Base-by-base conservation (phyloP, 2,888 invertebrate genomes). In the Caenorhabditis macrosperma region DNA sequence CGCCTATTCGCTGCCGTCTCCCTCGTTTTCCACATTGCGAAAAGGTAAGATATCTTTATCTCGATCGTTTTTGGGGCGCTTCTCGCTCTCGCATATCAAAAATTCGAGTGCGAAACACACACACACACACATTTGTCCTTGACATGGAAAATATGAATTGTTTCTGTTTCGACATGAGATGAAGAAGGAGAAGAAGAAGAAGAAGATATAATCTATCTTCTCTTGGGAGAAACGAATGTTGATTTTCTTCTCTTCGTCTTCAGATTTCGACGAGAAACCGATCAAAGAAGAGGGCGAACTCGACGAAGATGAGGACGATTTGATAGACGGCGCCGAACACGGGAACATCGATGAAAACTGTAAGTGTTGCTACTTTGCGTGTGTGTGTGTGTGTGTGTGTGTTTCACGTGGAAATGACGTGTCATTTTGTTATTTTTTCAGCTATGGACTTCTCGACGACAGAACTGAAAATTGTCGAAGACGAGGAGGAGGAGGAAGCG, bases 281-380 rank as follows among this genome's bases (percentile, higher is more conserved):
- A 41, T 44, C 9, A 69, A 68, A 63, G 76, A 76, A 76, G 76
- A 76, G 1, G 76, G 76, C 3, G 76, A 76, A 46, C 30, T 76
- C 28, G 76, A 76, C 28, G 75, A 74, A 26, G 74, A 66, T 3
- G 74, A 75, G 7, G 66, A 54, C 3, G 72, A 72, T 6, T 1
- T n/a, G 20, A 63, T 60, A 44, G 60, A 61, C 10, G 7, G 3
- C 0, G 20, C 46, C 38, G 28, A 52, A 38, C 9, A n/a, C n/a
- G 15, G 20, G 22, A 54, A 28, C 54, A 35, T 2, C 20, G 30
- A 1, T 30, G 44, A 38, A 38, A 30, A 22, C 15, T n/a, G 20
- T 17, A 10, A 50, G 22, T 20, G 33, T 38, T 35, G 20, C 5
- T 54, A n/a, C 12, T 9, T 54, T n/a, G n/a, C n/a, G n/a, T n/a